Evolutionary conservation across 2,888 invertebrate species (phyloP), one percentile per base, ranked within the genome.

Genomic region (Luffia ferchaultella): DNA sequence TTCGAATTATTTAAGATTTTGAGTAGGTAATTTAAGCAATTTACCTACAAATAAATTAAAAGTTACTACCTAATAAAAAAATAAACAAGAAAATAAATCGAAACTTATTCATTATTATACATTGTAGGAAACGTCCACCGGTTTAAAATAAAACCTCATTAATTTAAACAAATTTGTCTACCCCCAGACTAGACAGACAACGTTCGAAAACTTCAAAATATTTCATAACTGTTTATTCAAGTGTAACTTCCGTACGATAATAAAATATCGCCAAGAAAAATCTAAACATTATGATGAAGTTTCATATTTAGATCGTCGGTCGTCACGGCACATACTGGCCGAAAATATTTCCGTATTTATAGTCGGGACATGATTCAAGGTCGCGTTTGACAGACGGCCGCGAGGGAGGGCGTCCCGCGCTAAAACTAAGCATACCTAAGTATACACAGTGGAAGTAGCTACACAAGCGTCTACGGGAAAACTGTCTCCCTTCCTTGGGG

Each of bases 331-430:
- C 60, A 62, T 45, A 48, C 58, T 63, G 65, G 61, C 68, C 70
- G 64, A 73, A 76, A 77, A 79, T 79, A 73, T 79, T 79, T 79
- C 80, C 78, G 79, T 80, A 76, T 77, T 74, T 73, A 72, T 76
- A 78, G 75, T 73, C 64, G 64, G 70, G 67, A 65, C 68, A 64
- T 65, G 65, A 64, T 72, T 76, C 82, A 80, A 82, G 79, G 82
- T 77, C 79, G 67, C 50, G 58, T 63, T 70, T 75, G 78, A 76
- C 73, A 77, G 77, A 72, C 75, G 60, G 61, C 62, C 45, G 42
- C 42, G 42, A 41, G 16, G 50, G 47, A 41, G 20, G 49, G 49
- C 30, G 30, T 30, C 30, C 30, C 30, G 30, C 30, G 30, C 3
- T 12, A 60, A 59, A 67, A 3, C 5, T 64, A 66, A 60, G 67